These are phyloP conservation scores for Lomographa bimaculata DNA, from an alignment of 2,888 invertebrate species.

Conservation along the genomic window DNA sequence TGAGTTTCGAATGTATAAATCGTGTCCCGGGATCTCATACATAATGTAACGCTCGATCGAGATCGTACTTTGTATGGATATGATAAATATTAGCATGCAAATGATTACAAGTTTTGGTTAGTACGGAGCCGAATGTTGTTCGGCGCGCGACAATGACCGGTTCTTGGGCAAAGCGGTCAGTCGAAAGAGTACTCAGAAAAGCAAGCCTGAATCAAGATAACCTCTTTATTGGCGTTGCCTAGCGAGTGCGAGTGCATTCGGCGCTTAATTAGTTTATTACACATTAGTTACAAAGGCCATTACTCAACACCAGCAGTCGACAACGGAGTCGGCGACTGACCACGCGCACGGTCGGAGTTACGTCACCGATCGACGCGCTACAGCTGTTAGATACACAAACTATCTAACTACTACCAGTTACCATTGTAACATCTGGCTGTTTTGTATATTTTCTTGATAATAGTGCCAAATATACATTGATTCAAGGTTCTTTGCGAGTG, in stretches of 20 bases:
- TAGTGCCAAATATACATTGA: constrained; percentile 14
- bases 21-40: constrained; percentile 20
- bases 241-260: constrained; percentile 32
- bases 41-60: constrained; percentile 23
- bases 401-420: constrained; percentile 9
- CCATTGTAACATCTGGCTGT: constrained; percentile 27
- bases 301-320: constrained; percentile 49
- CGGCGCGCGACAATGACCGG: constrained; percentile 8
- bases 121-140: constrained; percentile 12
- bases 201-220: constrained; percentile 28
- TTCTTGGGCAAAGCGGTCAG: constrained; percentile 9
- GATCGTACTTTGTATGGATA: constrained; percentile 21
- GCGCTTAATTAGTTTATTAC: constrained; percentile 44
- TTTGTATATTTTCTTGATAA: constrained; percentile 22
- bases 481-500: constrained; percentile 9
- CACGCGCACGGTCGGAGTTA: constrained; percentile 37
- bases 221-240: constrained; percentile 38
- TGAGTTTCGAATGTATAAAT: constrained; percentile 28
- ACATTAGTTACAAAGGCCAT: constrained; percentile 53
- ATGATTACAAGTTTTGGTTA: constrained; percentile 26
- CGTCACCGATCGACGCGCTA: constrained; percentile 42
- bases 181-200: background rate
- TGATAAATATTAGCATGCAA: constrained; percentile 29
- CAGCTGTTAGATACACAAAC: constrained; percentile 12
- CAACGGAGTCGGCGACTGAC: constrained; percentile 38